Conservation (phyloP, 1,140 invertebrate species). For the Zaprionus africanus region DNA sequence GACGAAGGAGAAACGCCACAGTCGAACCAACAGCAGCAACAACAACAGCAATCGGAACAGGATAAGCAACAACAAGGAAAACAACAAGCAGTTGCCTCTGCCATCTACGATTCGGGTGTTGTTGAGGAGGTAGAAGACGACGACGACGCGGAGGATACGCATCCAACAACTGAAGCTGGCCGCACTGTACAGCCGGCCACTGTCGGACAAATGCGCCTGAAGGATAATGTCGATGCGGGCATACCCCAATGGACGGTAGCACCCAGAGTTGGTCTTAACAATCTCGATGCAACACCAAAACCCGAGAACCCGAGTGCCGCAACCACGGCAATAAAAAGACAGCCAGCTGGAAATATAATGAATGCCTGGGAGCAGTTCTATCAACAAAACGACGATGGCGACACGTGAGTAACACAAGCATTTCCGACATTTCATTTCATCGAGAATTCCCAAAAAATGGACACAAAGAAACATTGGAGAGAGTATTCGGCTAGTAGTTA, state of each 20-base stretch:
- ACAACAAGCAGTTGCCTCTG: conserved; percentile 25
- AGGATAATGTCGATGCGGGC: conserved; percentile 60
- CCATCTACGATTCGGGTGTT: conserved; percentile 70
- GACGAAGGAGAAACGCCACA: conserved; percentile 32
- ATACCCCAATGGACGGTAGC: conserved; percentile 71
- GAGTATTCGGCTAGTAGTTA: background rate
- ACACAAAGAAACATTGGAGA: conserved; percentile 4
- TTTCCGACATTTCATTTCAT: conserved; percentile 38
- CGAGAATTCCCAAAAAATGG: conserved; percentile 39
- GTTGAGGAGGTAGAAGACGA: conserved; percentile 14
- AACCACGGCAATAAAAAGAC: conserved; percentile 26
- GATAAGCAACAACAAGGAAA: conserved; percentile 24
- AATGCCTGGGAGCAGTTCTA: conserved; percentile 86
- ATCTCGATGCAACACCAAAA: conserved; percentile 50
- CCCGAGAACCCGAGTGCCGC: conserved; percentile 15
- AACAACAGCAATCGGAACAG: conserved; percentile 5
- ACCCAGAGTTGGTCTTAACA: conserved; percentile 58
- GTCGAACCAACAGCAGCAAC: background rate
- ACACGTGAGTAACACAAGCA: conserved; percentile 88
- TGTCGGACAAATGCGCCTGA: conserved; percentile 62
- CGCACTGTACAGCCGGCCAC: conserved; percentile 22
- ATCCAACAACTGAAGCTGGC: conserved; percentile 24
- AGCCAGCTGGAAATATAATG: conserved; percentile 52
- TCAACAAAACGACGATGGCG: conserved; percentile 89
- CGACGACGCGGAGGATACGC: conserved; percentile 12